Percentiles rank a stretch among this genome's conserved stretches.
These are phyloP conservation scores for Caenorhabditis uteleia DNA, from an alignment of 2,888 invertebrate species.

Conservation along the genomic window DNA sequence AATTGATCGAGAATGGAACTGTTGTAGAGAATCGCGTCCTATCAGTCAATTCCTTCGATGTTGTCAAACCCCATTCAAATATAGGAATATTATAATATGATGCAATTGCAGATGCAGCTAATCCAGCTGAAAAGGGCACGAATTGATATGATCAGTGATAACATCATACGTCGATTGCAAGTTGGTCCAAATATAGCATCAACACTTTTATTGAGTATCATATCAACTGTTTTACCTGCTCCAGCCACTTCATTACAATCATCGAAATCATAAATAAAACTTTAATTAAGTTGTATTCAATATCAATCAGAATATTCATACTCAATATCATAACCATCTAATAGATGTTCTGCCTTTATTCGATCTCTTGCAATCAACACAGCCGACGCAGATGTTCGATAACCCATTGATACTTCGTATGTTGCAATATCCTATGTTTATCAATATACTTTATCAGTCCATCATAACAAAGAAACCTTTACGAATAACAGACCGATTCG, in stretches of 20 bases:
- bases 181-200: conserved; percentile 49
- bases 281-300: conserved; percentile 6
- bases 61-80: conserved; percentile 41
- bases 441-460: too few relatives aligned
- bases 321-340: conserved; percentile 41
- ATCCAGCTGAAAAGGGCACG: conserved; percentile 45
- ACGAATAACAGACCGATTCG: too few relatives aligned
- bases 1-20: conserved; percentile 24
- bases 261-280: conserved; percentile 38
- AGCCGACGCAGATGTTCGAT: conserved; percentile 42
- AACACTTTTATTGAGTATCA: conserved; percentile 29
- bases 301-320: background rate
- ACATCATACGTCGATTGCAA: conserved; percentile 20
- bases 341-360: conserved; percentile 30
- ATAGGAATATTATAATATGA: conserved; percentile 42
- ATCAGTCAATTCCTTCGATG: conserved; percentile 23
- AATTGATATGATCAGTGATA: background rate
- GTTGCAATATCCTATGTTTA: conserved; percentile 20
- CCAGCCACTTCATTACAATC: conserved; percentile 38
- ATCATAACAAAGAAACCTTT: too few relatives aligned
- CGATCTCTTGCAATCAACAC: conserved; percentile 37
- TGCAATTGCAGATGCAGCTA: conserved; percentile 32
- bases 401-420: conserved; percentile 16
- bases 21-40: conserved; percentile 36
- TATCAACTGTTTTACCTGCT: conserved; percentile 23